Evolutionary conservation across 2,888 invertebrate species (phyloP).

Genomic region (Mycalesis mineus): DNA sequence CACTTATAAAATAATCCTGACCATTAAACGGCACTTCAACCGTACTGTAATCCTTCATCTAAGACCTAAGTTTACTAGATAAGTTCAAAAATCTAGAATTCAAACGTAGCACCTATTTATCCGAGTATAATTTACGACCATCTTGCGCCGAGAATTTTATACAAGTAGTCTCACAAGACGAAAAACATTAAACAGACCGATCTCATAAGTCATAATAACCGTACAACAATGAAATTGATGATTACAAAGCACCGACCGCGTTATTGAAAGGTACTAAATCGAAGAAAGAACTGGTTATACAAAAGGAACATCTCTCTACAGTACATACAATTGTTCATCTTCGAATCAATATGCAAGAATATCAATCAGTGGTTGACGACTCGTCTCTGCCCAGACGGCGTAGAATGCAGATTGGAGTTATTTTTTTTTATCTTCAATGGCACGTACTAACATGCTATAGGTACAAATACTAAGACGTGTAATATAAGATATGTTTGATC

Average conservation of each 20-base stretch:
- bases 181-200: not conserved
- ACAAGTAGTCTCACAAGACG: not conserved
- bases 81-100: too few species aligned
- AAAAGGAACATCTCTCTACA: conserved; percentile 23
- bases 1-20: too few species aligned
- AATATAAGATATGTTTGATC: conserved; percentile 9
- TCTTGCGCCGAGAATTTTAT: too few species aligned
- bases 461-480: not conserved
- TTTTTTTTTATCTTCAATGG: conserved; percentile 16
- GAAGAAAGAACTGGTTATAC: conserved; percentile 24
- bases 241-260: conserved; percentile 22
- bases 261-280: conserved; percentile 30
- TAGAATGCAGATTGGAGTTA: conserved; percentile 22
- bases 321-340: conserved; percentile 21
- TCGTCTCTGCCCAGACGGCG: conserved; percentile 48
- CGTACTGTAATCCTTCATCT: too few species aligned
- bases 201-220: conserved; percentile 20
- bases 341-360: conserved; percentile 48
- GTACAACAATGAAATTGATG: conserved; percentile 18
- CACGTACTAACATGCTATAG: conserved; percentile 18
- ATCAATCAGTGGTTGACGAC: conserved; percentile 60
- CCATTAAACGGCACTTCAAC: too few species aligned
- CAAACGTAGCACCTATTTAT: too few species aligned
- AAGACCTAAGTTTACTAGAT: too few species aligned
- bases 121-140: too few species aligned